Evolutionary conservation across 2,797 vertebrate genomes (phyloP), one percentile per base, ranked within the genome.

Genomic region (Helostoma temminkii): DNA sequence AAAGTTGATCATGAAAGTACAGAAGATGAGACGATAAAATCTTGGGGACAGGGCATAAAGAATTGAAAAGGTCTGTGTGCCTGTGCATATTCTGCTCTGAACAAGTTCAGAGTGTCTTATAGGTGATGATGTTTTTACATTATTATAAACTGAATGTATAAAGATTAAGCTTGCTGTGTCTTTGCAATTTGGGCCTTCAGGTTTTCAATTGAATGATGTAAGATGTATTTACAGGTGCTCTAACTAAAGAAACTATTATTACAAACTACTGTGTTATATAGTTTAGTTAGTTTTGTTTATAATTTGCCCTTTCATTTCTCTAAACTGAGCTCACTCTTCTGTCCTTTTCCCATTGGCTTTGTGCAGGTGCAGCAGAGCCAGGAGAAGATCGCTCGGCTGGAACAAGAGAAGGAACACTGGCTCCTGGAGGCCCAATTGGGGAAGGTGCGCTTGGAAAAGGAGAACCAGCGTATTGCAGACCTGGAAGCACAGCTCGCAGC

Each of bases 381-480:
- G 91, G 97, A 98, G 91, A 99, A 99, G 92, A 98, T 99, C 46
- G 92, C 95, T 46, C 96, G 96, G 67, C 92, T 99, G 86, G 98
- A 99, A 85, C 98, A 99, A 88, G 98, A 99, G 91, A 99, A 98
- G 86, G 98, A 99, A 64, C 98, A 99, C 86, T 99, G 98, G 98
- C 96, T 99, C 90, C 90, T 99, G 80, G 98, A 99, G 91, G 96
- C 97, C 39, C 97, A 99, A 82, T 89, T 99, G 72, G 96, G 96
- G 68, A 97, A 95, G 92, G 97, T 99, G 89, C 96, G 97, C 56
- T 81, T 99, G 64, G 97, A 99, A 89, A 99, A 97, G 88, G 98
- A 99, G 93, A 97, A 93, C 84, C 95, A 95, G 80, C 94, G 95
- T 52, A 94, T 95, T 58, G 78, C 85, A 0, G 95, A 96, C 34